Conservation (phyloP, 1,140 invertebrate species). For the silkworm (Bombyx mori) region DNA sequence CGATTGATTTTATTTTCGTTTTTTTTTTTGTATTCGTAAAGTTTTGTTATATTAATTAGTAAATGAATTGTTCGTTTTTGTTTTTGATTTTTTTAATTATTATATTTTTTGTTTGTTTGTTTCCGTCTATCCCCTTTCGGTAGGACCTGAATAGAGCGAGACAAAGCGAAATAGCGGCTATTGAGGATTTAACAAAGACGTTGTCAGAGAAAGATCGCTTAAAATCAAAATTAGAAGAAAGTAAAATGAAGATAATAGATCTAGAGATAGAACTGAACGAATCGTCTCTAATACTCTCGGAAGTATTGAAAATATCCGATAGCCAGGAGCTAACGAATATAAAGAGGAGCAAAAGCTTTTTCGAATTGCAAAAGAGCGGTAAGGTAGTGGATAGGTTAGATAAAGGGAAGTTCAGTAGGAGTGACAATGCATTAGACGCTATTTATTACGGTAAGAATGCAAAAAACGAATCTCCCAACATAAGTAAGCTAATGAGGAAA, state of each 20-base stretch:
- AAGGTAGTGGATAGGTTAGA: slow-evolving; percentile 65
- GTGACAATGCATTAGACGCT: slow-evolving; percentile 46
- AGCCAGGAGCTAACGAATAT: slow-evolving; percentile 44
- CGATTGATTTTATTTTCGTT: slow-evolving; percentile 57
- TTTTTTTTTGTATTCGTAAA: too few relatives aligned
- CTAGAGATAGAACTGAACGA: slow-evolving; percentile 65
- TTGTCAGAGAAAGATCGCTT: slow-evolving; percentile 47
- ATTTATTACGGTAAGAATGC: slow-evolving; percentile 23
- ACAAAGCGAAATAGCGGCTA: slow-evolving; percentile 48
- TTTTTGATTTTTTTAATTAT: slow-evolving; percentile 17
- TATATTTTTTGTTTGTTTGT: slow-evolving; percentile 26
- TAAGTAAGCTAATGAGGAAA: slow-evolving; percentile 52
- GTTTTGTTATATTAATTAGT: too few relatives aligned
- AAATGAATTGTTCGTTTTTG: too few relatives aligned
- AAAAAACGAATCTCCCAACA: slow-evolving; percentile 28
- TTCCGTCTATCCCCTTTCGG: slow-evolving; percentile 36
- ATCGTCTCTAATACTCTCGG: slow-evolving; percentile 57
- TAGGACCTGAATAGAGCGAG: slow-evolving; percentile 53
- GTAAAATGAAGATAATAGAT: slow-evolving; percentile 58
- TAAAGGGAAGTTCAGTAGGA: slow-evolving; percentile 51
- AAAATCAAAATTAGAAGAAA: slow-evolving; percentile 53
- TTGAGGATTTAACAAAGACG: slow-evolving; percentile 40
- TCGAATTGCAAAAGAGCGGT: slow-evolving; percentile 64
- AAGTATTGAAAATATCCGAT: slow-evolving; percentile 59
- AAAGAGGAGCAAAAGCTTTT: slow-evolving; percentile 59